Evolutionary conservation across 2,113 vertebrate species (phyloP), one percentile per base, ranked within the genome.

Genomic region (Aythya baeri): DNA sequence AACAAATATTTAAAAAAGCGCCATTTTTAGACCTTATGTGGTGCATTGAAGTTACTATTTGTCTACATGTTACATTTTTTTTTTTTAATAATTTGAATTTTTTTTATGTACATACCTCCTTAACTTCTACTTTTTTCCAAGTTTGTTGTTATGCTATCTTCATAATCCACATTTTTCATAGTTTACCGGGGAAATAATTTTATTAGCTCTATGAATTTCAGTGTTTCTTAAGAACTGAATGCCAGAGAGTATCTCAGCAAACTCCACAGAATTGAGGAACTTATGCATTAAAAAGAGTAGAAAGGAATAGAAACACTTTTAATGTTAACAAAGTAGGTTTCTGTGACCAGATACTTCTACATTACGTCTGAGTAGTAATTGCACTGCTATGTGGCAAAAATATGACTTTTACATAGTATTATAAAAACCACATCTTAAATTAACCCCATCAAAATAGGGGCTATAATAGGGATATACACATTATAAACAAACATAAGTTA

Each of bases 381-480:
- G 3, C 9, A 75, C 13, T 1, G 9, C 20, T 49, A 20, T 49
- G 46, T 49, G 18, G 20, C 20, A 80, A 70, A 2, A 36, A 2
- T 9, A 4, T 20, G 4, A 21, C 46, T 67, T 70, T 70, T 85
- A 25, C 3, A 55, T 17, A 43, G 1, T 11, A 22, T 46, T 82
- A 5, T 7, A 86, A 84, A 52, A 82, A 52, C 1, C 7, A 5
- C 27, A 20, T 44, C 4, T 81, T n/a, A 70, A 58, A 1, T 17
- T 44, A 62, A 34, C 2, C 9, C 12, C 13, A 25, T 11, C 4
- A 38, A 52, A 32, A 32, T 7, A 72, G 9, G 12, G 1, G 1
- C 41, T 61, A 17, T 22, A 38, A 52, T 14, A n/a, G 2, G 6
- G 13, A 62, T 27, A 20, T n/a, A 62, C n/a, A 13, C 5, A 38